Conservation (phyloP, 2,113 vertebrate genomes). For the Chascanopsetta lugubris region DNA sequence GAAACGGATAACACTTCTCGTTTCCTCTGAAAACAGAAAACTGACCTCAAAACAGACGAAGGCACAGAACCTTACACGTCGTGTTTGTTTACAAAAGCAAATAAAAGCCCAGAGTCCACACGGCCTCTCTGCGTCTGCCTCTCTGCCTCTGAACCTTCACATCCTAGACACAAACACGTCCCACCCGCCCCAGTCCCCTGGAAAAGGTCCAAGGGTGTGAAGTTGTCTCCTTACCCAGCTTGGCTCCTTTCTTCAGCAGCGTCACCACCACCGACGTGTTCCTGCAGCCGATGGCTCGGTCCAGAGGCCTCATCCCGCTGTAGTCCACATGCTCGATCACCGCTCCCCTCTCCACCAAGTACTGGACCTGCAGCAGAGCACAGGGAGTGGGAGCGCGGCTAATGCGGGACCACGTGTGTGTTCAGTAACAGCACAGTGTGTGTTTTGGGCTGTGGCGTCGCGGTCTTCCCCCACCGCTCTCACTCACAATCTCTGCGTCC, state of each 20-base stretch:
- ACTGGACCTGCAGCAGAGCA: conserved; percentile 86
- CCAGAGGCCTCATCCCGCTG: conserved; percentile 96
- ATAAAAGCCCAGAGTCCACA: too few species aligned
- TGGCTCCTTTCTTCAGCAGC: conserved; percentile 94
- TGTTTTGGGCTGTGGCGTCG: not conserved
- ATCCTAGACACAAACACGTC: too few species aligned
- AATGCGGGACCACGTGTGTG: conserved; percentile 29
- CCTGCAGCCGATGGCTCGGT: conserved; percentile 96
- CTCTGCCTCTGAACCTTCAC: too few species aligned
- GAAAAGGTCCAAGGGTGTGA: too few species aligned
- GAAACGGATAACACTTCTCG: too few species aligned
- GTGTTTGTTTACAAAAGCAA: too few species aligned
- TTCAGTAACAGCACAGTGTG: conserved; percentile 21
- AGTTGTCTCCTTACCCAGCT: conserved; percentile 84
- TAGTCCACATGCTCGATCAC: conserved; percentile 95
- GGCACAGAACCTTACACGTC: too few species aligned
- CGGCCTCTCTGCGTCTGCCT: too few species aligned
- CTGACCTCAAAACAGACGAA: too few species aligned
- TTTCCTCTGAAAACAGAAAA: not conserved
- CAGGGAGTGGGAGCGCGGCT: not conserved
- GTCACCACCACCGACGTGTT: conserved; percentile 93
- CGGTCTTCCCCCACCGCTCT: not conserved
- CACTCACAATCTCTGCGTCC: conserved; percentile 90
- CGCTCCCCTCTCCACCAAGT: conserved; percentile 95
- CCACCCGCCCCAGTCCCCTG: too few species aligned